A percentile compares a stretch with the other conserved stretches of the same genome.
Conservation (phyloP, 2,888 invertebrate genomes). For the Parthenolecanium corni region DNA sequence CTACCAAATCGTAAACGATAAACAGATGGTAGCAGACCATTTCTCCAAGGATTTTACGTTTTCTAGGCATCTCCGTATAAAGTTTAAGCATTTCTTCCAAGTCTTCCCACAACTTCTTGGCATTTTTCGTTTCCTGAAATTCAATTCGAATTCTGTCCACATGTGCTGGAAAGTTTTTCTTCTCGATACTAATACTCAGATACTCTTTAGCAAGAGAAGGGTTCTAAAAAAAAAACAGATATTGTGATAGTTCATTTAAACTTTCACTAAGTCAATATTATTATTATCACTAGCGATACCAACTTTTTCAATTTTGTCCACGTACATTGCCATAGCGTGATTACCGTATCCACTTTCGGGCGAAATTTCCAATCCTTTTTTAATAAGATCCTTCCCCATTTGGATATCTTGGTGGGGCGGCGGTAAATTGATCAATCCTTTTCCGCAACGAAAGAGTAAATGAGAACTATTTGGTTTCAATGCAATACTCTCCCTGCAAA, state of each 20-base stretch:
- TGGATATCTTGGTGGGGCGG: conserved; percentile 7
- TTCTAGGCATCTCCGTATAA: not conserved
- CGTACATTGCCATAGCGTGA: conserved; percentile 15
- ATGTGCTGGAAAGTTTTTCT: conserved; percentile 8
- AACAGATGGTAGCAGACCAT: conserved; percentile 5
- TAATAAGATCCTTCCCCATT: not conserved
- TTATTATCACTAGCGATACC: not conserved
- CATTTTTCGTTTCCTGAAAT: not conserved
- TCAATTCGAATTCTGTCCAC: conserved; percentile 1
- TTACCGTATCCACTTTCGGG: conserved; percentile 15
- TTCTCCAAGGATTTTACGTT: conserved; percentile 7
- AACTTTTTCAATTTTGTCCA: conserved; percentile 4
- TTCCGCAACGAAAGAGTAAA: conserved; percentile 20
- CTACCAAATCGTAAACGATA: conserved; percentile 1
- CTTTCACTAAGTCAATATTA: too few species aligned
- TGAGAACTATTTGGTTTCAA: conserved; percentile 1
- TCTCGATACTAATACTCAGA: not conserved
- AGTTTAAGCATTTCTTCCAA: not conserved
- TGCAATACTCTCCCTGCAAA: not conserved
- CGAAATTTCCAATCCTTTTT: conserved; percentile 2
- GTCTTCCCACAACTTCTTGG: not conserved
- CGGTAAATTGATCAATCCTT: conserved; percentile 8
- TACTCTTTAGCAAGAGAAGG: conserved; percentile 1
- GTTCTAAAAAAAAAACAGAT: not conserved
- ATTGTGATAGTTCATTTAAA: too few species aligned